A percentile compares a stretch with the other conserved stretches of the same genome.
These are phyloP conservation scores for Odontamblyopus rebecca DNA, from an alignment of 2,797 vertebrate species.

Conservation along the genomic window DNA sequence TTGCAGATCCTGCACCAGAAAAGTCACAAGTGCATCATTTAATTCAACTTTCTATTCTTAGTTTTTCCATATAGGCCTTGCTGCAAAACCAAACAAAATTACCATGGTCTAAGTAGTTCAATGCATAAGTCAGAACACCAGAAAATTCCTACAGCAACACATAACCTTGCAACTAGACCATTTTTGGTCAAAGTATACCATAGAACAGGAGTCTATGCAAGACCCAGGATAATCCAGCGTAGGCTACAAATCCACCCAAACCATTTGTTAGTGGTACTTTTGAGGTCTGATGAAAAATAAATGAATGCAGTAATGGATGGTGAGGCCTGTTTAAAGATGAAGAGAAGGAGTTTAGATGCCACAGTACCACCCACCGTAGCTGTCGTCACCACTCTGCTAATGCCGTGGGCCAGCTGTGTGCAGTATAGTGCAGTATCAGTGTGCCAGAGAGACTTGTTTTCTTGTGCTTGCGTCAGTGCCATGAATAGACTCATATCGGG, in stretches of 20 bases:
- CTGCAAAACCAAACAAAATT: no score
- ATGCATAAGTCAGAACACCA: neutral
- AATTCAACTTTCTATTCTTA: no score
- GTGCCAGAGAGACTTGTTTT: slow-evolving; percentile 23
- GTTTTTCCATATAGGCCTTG: no score
- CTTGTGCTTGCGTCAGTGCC: slow-evolving; percentile 56
- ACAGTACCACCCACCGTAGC: slow-evolving; percentile 28
- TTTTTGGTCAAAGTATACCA: slow-evolving; percentile 15
- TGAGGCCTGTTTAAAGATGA: slow-evolving; percentile 5
- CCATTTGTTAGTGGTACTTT: slow-evolving; percentile 40
- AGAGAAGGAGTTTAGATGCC: neutral
- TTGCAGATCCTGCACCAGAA: no score
- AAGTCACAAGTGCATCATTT: no score
- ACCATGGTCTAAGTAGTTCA: no score
- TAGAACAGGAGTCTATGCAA: neutral
- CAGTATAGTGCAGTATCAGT: slow-evolving; percentile 13
- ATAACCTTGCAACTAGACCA: neutral
- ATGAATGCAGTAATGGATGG: slow-evolving; percentile 32
- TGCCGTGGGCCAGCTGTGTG: slow-evolving; percentile 37
- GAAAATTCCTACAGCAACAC: neutral
- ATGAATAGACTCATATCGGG: slow-evolving; percentile 48
- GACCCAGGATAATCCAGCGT: neutral
- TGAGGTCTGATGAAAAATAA: slow-evolving; percentile 44
- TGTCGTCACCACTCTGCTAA: slow-evolving; percentile 46
- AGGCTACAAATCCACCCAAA: slow-evolving; percentile 7